Conservation (phyloP, 2,113 vertebrate species). For the Tupaia chinensis region DNA sequence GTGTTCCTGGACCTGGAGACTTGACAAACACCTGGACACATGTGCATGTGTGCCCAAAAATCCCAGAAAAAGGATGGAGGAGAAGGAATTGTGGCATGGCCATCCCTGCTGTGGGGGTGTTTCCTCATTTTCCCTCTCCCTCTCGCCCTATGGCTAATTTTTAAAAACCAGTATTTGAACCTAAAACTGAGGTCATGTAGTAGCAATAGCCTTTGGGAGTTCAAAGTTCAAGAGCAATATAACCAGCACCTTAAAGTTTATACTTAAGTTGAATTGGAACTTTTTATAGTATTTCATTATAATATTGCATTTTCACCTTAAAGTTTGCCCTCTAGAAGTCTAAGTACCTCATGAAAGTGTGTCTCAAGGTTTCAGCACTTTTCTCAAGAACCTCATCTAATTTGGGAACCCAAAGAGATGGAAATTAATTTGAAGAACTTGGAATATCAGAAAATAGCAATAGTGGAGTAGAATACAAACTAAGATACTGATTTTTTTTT, state of each 20-base stretch:
- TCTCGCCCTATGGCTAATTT: too few species aligned
- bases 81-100: too few species aligned
- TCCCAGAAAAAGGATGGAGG: too few species aligned
- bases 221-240: constrained; percentile 12
- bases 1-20: too few species aligned
- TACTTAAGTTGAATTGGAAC: not conserved
- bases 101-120: too few species aligned
- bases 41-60: too few species aligned
- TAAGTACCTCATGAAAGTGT: not conserved
- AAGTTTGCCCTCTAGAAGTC: not conserved
- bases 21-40: too few species aligned
- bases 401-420: not conserved
- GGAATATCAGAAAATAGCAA: not conserved
- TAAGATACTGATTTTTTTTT: not conserved
- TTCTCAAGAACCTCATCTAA: not conserved
- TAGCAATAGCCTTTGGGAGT: not conserved
- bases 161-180: not conserved
- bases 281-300: not conserved
- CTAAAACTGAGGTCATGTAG: not conserved
- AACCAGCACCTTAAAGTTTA: not conserved
- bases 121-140: too few species aligned
- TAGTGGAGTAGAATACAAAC: not conserved
- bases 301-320: not conserved
- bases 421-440: not conserved
- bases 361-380: not conserved